These are phyloP conservation scores for Crotalus horridus DNA, from an alignment of 2,113 vertebrate species.

Conservation along the genomic window DNA sequence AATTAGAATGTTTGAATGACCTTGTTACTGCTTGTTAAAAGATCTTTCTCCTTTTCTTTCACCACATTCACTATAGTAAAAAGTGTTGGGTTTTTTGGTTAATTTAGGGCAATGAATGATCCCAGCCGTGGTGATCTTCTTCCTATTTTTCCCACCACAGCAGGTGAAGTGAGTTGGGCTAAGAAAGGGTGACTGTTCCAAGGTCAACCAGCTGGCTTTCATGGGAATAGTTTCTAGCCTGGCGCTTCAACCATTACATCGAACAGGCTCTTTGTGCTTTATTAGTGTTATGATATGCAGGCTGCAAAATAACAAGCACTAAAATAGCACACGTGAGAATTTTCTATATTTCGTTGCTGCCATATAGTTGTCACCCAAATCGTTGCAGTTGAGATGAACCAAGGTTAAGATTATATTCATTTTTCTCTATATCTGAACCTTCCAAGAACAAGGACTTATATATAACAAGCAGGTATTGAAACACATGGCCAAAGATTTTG, in stretches of 20 bases:
- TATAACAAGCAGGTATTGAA: not conserved
- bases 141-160: no score
- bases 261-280: not conserved
- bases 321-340: not conserved
- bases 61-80: not conserved
- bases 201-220: not conserved
- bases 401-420: not conserved
- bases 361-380: not conserved
- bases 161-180: not conserved
- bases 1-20: not conserved
- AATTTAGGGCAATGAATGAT: not conserved
- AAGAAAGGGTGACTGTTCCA: not conserved
- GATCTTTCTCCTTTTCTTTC: not conserved
- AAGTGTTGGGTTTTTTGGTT: not conserved
- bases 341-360: not conserved
- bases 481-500: not conserved
- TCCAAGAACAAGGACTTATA: not conserved
- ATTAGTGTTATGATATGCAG: not conserved
- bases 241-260: not conserved
- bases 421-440: not conserved
- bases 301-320: not conserved
- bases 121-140: not conserved
- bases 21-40: not conserved
- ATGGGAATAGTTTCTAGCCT: not conserved
- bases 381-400: not conserved